Percentiles rank a stretch among this genome's conserved stretches.
Conservation (phyloP, 2,113 vertebrate genomes). For the Sula dactylatra region DNA sequence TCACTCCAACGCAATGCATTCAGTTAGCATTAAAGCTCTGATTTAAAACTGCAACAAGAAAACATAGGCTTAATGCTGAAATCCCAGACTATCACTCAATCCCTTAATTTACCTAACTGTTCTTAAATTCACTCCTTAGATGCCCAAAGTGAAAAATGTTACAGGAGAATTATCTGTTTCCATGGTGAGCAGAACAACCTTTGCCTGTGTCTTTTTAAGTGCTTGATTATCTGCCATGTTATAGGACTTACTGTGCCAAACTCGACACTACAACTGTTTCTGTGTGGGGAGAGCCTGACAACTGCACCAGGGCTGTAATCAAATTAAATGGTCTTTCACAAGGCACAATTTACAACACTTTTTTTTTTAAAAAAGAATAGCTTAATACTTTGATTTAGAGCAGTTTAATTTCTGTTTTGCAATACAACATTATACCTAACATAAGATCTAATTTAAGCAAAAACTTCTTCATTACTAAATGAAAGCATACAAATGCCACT, state of each 20-base stretch:
- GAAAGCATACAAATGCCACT: background rate
- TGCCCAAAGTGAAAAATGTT: background rate
- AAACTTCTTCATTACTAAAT: background rate
- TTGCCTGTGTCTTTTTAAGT: background rate
- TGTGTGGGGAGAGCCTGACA: background rate
- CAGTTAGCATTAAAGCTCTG: conserved; percentile 11
- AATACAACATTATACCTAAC: background rate
- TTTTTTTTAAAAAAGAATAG: background rate
- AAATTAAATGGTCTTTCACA: conserved; percentile 19
- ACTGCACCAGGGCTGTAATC: background rate
- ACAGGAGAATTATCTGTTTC: conserved; percentile 37
- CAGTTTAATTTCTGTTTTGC: background rate
- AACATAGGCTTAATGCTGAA: conserved; percentile 21
- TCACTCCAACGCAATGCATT: conserved; percentile 16
- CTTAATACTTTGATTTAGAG: background rate
- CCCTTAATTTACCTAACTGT: conserved; percentile 20
- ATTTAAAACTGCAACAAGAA: conserved; percentile 47
- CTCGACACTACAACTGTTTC: background rate
- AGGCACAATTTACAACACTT: background rate
- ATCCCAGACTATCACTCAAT: background rate
- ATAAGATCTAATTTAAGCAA: background rate
- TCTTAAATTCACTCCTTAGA: background rate
- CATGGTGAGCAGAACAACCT: conserved; percentile 29
- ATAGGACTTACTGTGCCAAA: background rate
- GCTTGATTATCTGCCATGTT: background rate